phyloP scores from a whole-genome alignment of 1,140 invertebrate genomes.

The Zophobas morio region DNA sequence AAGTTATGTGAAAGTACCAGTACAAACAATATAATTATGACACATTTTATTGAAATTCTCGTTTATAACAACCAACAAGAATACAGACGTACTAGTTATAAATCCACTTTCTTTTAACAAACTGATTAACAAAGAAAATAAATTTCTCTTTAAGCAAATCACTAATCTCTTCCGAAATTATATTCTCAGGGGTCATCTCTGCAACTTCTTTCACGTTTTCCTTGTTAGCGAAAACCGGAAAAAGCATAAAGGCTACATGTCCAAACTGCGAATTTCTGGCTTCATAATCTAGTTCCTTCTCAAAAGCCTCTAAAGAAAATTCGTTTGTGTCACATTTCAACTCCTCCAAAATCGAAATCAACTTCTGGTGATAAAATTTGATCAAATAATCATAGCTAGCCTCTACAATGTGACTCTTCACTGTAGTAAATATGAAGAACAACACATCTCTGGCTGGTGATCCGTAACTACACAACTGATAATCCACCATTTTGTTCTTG shows the following conservation, averaged over 20 bases:
- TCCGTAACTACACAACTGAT: conserved; percentile 71
- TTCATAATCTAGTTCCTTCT: conserved; percentile 50
- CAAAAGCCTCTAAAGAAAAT: conserved; percentile 51
- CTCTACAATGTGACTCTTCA: conserved; percentile 64
- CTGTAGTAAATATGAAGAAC: conserved; percentile 72
- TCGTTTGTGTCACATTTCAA: conserved; percentile 48
- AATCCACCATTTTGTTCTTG: conserved; percentile 74
- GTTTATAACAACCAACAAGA: too few species aligned
- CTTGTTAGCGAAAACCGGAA: conserved; percentile 11
- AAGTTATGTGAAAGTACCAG: not conserved
- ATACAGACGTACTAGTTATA: not conserved
- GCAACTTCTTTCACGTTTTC: not conserved
- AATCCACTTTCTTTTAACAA: conserved; percentile 28
- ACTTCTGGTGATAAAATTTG: not conserved
- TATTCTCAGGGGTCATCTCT: too few species aligned
- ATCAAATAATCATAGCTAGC: conserved; percentile 66
- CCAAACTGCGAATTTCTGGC: conserved; percentile 44
- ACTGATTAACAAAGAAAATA: not conserved
- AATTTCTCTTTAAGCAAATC: too few species aligned
- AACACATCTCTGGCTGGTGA: conserved; percentile 71
- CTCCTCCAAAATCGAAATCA: conserved; percentile 52
- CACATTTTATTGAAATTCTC: too few species aligned
- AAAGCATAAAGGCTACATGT: conserved; percentile 54
- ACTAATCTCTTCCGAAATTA: too few species aligned
- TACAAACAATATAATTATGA: not conserved